Conservation (phyloP, 2,888 invertebrate species). For the Lissonota sp. region DNA sequence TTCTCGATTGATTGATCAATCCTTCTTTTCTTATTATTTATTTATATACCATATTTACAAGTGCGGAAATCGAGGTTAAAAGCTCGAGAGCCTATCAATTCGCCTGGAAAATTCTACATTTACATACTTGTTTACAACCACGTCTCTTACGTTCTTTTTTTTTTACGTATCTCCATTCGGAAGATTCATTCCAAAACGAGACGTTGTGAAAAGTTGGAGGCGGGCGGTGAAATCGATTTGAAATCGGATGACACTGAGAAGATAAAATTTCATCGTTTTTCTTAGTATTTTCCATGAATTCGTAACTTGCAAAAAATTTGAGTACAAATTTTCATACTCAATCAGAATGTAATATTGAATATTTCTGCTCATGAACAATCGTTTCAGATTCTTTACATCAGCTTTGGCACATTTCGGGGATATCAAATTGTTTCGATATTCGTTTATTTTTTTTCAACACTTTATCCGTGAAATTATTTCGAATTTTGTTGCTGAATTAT, state of each 20-base stretch:
- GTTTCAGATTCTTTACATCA: neutral
- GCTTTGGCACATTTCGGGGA: slow-evolving; percentile 6
- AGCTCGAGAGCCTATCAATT: slow-evolving; percentile 39
- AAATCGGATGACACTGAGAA: too few relatives aligned
- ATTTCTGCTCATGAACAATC: neutral
- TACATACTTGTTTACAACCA: slow-evolving; percentile 50
- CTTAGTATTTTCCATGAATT: too few relatives aligned
- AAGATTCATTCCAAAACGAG: slow-evolving; percentile 5
- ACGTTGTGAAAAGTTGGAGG: neutral
- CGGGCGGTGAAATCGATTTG: neutral
- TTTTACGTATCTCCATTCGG: slow-evolving; percentile 5
- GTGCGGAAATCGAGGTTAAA: slow-evolving; percentile 39
- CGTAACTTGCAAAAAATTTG: neutral
- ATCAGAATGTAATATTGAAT: neutral
- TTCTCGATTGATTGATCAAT: slow-evolving; percentile 17
- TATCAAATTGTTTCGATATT: neutral
- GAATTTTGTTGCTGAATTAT: too few relatives aligned
- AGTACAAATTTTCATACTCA: neutral
- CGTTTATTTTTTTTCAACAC: too few relatives aligned
- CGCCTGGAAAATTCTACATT: slow-evolving; percentile 54
- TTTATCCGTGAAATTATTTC: too few relatives aligned
- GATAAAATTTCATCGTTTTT: too few relatives aligned
- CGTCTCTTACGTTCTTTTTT: slow-evolving; percentile 11
- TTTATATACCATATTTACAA: slow-evolving; percentile 55
- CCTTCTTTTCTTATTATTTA: neutral